Percentiles rank a stretch among this genome's conserved stretches.
Evolutionary conservation across 2,888 invertebrate species (phyloP).

Genomic region (Octodonta nipae): DNA sequence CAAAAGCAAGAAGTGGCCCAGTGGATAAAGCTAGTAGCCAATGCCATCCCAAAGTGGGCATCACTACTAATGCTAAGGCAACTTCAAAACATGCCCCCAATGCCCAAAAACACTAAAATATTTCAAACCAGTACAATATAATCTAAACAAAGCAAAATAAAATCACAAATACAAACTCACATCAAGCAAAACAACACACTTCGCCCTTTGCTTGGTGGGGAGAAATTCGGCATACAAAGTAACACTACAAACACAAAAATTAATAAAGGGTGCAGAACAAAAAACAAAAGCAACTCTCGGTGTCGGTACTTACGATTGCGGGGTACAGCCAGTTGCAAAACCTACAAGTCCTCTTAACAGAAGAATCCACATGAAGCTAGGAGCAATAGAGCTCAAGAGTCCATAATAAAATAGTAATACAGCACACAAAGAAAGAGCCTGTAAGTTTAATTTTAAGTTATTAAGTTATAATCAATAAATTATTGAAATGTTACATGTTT

Average conservation of each 20-base stretch:
- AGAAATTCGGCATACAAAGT: slow-evolving; percentile 92
- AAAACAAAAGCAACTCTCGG: not conserved
- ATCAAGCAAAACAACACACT: slow-evolving; percentile 88
- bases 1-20: slow-evolving; percentile 73
- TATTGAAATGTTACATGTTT: slow-evolving; percentile 50
- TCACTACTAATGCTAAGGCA: slow-evolving; percentile 73
- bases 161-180: slow-evolving; percentile 47
- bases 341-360: slow-evolving; percentile 85
- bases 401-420: slow-evolving; percentile 83
- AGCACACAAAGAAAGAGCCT: slow-evolving; percentile 85
- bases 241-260: slow-evolving; percentile 47
- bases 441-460: slow-evolving; percentile 21
- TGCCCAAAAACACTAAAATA: slow-evolving; percentile 80
- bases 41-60: slow-evolving; percentile 84
- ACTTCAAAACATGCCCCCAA: slow-evolving; percentile 89
- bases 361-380: slow-evolving; percentile 81
- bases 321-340: slow-evolving; percentile 91
- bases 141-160: slow-evolving; percentile 3
- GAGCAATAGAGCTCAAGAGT: slow-evolving; percentile 75
- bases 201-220: slow-evolving; percentile 83
- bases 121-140: slow-evolving; percentile 9
- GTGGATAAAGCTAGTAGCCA: slow-evolving; percentile 87
- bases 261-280: not conserved
- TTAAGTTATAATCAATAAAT: not conserved
- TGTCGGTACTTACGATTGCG: slow-evolving; percentile 72